Percentiles rank a stretch among this genome's conserved stretches.
These are phyloP conservation scores for Apis laboriosa DNA, from an alignment of 1,140 invertebrate genomes.

Conservation along the genomic window DNA sequence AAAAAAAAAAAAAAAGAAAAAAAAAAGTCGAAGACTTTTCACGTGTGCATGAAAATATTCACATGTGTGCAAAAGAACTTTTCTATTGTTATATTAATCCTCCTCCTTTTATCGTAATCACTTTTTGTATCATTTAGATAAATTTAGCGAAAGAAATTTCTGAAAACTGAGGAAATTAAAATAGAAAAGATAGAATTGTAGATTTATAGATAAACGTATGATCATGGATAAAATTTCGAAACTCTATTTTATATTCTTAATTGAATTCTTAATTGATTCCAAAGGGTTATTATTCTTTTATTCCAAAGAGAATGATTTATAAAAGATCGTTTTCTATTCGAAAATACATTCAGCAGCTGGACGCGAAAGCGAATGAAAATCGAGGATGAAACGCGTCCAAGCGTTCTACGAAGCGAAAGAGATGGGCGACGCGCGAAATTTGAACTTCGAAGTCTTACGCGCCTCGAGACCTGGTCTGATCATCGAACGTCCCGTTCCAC, in stretches of 20 bases:
- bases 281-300: not conserved
- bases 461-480: slow-evolving; percentile 9
- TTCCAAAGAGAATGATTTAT: not conserved
- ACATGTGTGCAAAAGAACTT: not conserved
- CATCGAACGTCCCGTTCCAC: not conserved
- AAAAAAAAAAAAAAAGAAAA: not conserved
- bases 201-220: not conserved
- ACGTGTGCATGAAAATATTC: not conserved
- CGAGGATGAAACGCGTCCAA: slow-evolving; percentile 7
- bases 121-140: no score
- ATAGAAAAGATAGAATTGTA: not conserved
- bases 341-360: not conserved
- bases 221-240: not conserved
- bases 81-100: not conserved
- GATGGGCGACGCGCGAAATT: not conserved
- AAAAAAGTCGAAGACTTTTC: not conserved
- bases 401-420: slow-evolving; percentile 16
- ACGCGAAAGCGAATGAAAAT: slow-evolving; percentile 5
- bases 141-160: no score
- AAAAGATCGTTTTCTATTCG: not conserved
- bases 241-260: not conserved
- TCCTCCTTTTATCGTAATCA: no score
- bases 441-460: not conserved
- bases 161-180: no score
- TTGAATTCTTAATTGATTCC: not conserved